phyloP scores from a whole-genome alignment of 2,797 vertebrate species.

The Vireo griseus region DNA sequence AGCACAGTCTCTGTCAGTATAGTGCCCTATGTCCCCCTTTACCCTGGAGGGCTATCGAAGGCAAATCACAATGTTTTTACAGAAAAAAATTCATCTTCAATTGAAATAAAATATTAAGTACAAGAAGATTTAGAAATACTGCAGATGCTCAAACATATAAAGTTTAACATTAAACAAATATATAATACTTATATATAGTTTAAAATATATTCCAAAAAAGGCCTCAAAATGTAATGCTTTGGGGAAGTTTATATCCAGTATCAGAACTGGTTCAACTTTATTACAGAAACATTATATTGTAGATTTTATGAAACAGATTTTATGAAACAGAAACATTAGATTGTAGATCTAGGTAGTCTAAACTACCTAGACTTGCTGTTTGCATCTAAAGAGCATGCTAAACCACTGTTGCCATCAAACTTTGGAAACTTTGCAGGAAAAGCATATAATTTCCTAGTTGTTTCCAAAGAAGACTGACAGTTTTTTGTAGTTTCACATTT shows the following conservation, averaged over 20 bases:
- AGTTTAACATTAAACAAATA: neutral
- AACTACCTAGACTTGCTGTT: neutral
- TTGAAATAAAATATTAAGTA: neutral
- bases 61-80: neutral
- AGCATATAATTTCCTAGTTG: neutral
- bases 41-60: slow-evolving; percentile 84
- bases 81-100: neutral
- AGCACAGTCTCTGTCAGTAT: slow-evolving; percentile 81
- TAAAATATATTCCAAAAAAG: neutral
- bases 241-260: neutral
- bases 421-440: neutral
- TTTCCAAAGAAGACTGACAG: neutral
- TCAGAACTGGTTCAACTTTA: neutral
- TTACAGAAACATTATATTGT: neutral
- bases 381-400: neutral
- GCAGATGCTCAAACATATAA: neutral
- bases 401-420: neutral
- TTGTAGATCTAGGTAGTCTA: neutral
- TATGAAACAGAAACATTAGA: neutral
- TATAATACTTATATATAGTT: neutral
- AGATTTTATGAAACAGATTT: neutral
- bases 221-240: neutral
- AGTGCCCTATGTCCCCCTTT: slow-evolving; percentile 91
- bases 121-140: neutral
- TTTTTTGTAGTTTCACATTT: neutral